Percentiles rank a stretch among this genome's conserved stretches.
Conservation (phyloP, 2,113 vertebrate species). For the Buteo buteo region DNA sequence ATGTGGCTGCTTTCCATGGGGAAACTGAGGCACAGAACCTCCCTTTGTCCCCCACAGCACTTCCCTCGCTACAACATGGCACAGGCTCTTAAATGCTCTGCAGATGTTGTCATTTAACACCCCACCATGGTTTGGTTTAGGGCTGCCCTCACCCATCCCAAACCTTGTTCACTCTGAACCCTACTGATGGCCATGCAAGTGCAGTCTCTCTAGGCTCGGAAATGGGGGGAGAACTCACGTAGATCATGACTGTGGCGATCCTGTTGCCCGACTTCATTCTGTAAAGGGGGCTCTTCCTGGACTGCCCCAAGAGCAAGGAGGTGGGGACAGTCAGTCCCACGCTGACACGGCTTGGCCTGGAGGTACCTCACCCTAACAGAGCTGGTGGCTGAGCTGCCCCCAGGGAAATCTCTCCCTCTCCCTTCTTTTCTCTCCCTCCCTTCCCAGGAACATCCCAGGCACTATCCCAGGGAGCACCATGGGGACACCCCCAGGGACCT, state of each 20-base stretch:
- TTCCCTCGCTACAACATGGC: fast-evolving
- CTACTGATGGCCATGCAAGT: not conserved
- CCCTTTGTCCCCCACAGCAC: fast-evolving
- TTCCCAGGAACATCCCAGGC: not conserved
- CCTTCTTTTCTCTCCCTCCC: not conserved
- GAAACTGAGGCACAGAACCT: not conserved
- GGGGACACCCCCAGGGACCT: not conserved
- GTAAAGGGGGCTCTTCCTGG: constrained; percentile 86
- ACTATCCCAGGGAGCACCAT: not conserved
- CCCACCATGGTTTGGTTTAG: not conserved
- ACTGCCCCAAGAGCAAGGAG: constrained; percentile 70
- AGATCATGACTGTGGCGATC: constrained; percentile 91
- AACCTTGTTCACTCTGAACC: not conserved
- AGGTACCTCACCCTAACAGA: not conserved
- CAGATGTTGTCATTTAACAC: fast-evolving
- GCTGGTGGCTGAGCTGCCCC: not conserved
- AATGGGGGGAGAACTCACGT: constrained; percentile 77
- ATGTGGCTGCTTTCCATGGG: not conserved
- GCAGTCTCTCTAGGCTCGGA: fast-evolving
- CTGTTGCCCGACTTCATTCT: constrained; percentile 91
- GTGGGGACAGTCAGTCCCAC: not conserved
- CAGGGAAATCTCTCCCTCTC: not conserved
- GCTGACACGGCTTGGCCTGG: fast-evolving
- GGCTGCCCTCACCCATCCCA: not conserved
- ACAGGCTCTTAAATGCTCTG: not conserved